These are phyloP conservation scores for Eupeodes luniger DNA, from an alignment of 2,888 invertebrate genomes.

Conservation along the genomic window DNA sequence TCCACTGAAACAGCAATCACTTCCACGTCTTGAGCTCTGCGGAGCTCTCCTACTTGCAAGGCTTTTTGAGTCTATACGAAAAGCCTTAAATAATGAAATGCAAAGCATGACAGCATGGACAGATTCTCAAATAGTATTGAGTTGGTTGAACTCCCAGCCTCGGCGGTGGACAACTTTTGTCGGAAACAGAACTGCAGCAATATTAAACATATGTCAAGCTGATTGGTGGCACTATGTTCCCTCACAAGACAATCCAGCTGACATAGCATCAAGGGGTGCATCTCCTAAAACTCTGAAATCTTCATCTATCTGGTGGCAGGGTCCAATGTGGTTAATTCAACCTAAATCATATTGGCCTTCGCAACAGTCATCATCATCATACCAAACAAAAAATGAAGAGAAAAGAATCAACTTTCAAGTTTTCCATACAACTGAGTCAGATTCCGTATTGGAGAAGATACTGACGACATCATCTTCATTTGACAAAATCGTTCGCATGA, in stretches of 20 bases:
- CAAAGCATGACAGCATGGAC: background rate
- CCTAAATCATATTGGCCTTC: background rate
- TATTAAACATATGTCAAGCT: background rate
- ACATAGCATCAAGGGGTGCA: constrained; percentile 2
- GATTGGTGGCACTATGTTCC: constrained; percentile 4
- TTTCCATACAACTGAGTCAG: background rate
- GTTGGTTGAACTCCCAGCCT: constrained; percentile 15
- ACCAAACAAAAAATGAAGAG: constrained; percentile 9
- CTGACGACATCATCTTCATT: constrained; percentile 5
- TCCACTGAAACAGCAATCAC: constrained; percentile 16
- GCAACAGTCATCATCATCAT: background rate
- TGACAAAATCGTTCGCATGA: background rate
- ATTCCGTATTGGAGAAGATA: background rate
- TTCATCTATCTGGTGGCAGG: background rate
- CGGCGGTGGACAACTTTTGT: constrained; percentile 11
- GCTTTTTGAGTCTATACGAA: background rate
- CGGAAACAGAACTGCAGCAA: background rate
- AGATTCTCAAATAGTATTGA: constrained; percentile 15
- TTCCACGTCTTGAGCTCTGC: constrained; percentile 22
- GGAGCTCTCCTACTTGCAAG: constrained; percentile 5
- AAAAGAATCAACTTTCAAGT: background rate
- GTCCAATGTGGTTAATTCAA: background rate
- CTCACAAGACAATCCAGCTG: background rate
- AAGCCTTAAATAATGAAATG: background rate
- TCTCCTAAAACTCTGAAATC: background rate